Percentiles rank a stretch among this genome's conserved stretches.
These are phyloP conservation scores for Zygaena filipendulae DNA, from an alignment of 2,888 invertebrate genomes.

Conservation along the genomic window DNA sequence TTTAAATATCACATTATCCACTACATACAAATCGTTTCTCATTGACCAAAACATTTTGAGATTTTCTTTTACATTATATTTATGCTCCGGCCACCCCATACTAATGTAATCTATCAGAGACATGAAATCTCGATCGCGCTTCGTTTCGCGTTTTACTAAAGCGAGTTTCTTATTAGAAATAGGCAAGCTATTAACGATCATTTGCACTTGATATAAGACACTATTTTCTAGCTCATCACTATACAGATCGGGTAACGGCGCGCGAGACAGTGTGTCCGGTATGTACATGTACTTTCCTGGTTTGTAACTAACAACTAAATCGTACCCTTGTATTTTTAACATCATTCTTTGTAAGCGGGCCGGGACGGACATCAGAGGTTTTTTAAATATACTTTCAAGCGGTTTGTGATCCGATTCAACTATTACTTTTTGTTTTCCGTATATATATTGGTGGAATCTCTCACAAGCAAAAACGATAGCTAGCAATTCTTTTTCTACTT, in stretches of 20 bases:
- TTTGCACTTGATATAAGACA: constrained; percentile 4
- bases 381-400: constrained; percentile 11
- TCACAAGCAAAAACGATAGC: too few species aligned
- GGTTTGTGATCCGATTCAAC: constrained; percentile 12
- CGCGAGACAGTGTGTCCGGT: constrained; percentile 11
- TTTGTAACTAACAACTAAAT: too few species aligned
- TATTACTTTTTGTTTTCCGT: constrained; percentile 4
- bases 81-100: constrained; percentile 10
- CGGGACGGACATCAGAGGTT: too few species aligned
- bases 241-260: constrained; percentile 8
- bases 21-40: constrained; percentile 5
- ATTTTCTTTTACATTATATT: constrained; percentile 4
- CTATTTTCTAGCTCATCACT: constrained; percentile 2
- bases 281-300: constrained; percentile 13
- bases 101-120: constrained; percentile 2
- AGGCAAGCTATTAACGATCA: constrained; percentile 1
- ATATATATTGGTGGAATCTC: constrained; percentile 13
- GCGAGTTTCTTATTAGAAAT: constrained; percentile 4
- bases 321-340: constrained; percentile 12
- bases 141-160: constrained; percentile 4
- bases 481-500: constrained; percentile 17
- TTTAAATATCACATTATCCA: too few species aligned
- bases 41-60: constrained; percentile 9
- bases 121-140: background rate
- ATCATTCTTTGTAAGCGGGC: constrained; percentile 13